A percentile compares a stretch with the other conserved stretches of the same genome.
Conservation (phyloP, 1,140 invertebrate species). For the Zaprionus africanus region DNA sequence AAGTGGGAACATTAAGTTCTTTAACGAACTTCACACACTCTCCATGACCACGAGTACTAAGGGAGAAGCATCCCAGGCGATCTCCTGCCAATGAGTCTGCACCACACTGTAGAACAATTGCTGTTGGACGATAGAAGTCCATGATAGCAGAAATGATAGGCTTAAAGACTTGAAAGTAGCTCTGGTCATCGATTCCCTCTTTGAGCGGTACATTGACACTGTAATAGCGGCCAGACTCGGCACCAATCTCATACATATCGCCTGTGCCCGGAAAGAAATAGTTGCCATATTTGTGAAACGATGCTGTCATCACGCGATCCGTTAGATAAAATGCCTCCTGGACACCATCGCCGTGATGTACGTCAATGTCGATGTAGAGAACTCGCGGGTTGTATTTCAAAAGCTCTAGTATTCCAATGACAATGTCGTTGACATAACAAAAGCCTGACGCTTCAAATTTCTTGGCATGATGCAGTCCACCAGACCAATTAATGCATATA, state of each 20-base stretch:
- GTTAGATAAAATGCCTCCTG: slow-evolving; percentile 99
- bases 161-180: slow-evolving; percentile 97
- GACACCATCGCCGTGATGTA: slow-evolving; percentile 99
- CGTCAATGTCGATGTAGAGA: slow-evolving; percentile 99
- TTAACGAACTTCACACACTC: slow-evolving; percentile 99
- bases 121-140: slow-evolving; percentile 98
- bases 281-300: slow-evolving; percentile 99
- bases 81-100: slow-evolving; percentile 99
- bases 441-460: slow-evolving; percentile 97
- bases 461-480: slow-evolving; percentile 99
- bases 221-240: slow-evolving; percentile 96
- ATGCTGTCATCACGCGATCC: slow-evolving; percentile 99
- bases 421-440: slow-evolving; percentile 94
- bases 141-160: slow-evolving; percentile 97
- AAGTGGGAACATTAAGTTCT: slow-evolving; percentile 95
- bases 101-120: slow-evolving; percentile 99
- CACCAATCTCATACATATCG: slow-evolving; percentile 99
- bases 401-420: slow-evolving; percentile 98
- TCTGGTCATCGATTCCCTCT: slow-evolving; percentile 98
- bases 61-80: slow-evolving; percentile 88
- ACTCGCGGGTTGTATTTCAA: slow-evolving; percentile 98
- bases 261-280: slow-evolving; percentile 99
- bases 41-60: slow-evolving; percentile 91
- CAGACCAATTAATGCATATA: slow-evolving; percentile 99
- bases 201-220: slow-evolving; percentile 98